Evolutionary conservation across 2,113 vertebrate genomes (phyloP).

Genomic region (Mionectes macconnelli): DNA sequence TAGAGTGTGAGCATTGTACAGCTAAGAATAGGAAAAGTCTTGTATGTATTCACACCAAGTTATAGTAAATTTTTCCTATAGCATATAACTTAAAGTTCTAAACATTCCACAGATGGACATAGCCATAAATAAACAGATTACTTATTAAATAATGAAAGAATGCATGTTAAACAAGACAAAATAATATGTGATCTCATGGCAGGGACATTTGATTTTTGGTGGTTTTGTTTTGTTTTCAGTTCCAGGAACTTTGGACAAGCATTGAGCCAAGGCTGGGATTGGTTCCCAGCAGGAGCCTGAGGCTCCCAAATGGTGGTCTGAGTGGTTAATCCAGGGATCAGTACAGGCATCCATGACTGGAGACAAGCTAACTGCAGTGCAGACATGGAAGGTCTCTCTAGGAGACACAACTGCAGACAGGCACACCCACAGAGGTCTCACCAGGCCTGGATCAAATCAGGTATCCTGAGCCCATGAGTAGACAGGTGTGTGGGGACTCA

Average conservation of each 20-base stretch:
- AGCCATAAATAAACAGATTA: background rate
- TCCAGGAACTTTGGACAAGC: background rate
- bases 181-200: background rate
- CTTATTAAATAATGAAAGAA: background rate
- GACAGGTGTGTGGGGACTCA: background rate
- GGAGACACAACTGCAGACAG: background rate
- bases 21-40: background rate
- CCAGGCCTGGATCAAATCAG: background rate
- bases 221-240: background rate
- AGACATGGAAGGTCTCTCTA: background rate
- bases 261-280: background rate
- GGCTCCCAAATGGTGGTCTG: background rate
- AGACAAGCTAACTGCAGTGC: background rate
- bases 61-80: background rate
- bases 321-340: no score
- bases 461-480: no score
- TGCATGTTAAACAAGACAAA: fast-evolving
- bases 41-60: background rate
- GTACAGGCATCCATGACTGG: fast-evolving
- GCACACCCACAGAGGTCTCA: background rate
- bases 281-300: background rate
- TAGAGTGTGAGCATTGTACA: background rate
- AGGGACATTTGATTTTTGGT: background rate
- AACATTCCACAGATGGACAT: background rate
- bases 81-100: background rate